Conservation (phyloP, 2,888 invertebrate genomes). For the Isotomurus palustris region DNA sequence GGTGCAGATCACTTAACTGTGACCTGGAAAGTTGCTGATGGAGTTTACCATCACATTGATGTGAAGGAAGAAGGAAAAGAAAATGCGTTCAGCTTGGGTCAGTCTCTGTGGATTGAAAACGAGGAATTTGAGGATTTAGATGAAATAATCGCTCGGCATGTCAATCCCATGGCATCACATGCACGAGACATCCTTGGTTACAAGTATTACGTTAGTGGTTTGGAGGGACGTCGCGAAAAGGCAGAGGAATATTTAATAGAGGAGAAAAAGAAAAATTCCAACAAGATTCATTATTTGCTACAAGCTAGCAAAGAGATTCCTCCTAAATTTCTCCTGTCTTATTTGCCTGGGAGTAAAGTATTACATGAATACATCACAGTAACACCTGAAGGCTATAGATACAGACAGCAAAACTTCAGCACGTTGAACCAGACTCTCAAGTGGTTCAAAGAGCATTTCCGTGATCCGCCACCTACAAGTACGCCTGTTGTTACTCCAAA, state of each 20-base stretch:
- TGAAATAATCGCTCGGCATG: constrained; percentile 94
- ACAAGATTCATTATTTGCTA: constrained; percentile 82
- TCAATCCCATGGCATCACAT: constrained; percentile 93
- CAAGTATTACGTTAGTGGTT: constrained; percentile 78
- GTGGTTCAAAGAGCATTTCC: constrained; percentile 98
- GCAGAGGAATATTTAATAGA: constrained; percentile 82
- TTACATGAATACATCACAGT: constrained; percentile 90
- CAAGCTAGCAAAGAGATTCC: constrained; percentile 78
- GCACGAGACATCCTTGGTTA: constrained; percentile 86
- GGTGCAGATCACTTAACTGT: constrained; percentile 93
- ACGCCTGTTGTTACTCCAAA: constrained; percentile 37
- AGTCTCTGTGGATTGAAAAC: constrained; percentile 71
- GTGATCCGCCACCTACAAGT: constrained; percentile 18
- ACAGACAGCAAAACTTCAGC: constrained; percentile 81
- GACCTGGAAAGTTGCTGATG: constrained; percentile 96
- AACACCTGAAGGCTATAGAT: constrained; percentile 87
- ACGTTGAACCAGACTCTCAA: constrained; percentile 73
- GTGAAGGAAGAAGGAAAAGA: constrained; percentile 93
- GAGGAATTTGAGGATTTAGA: constrained; percentile 98
- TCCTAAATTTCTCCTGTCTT: constrained; percentile 90
- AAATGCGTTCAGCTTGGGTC: constrained; percentile 90
- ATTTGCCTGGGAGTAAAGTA: constrained; percentile 76
- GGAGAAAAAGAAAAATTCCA: constrained; percentile 80
- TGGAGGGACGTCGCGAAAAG: constrained; percentile 75
- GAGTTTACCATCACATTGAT: constrained; percentile 93